Evolutionary conservation across 2,888 invertebrate species (phyloP).

Genomic region (Piscicola geometra): DNA sequence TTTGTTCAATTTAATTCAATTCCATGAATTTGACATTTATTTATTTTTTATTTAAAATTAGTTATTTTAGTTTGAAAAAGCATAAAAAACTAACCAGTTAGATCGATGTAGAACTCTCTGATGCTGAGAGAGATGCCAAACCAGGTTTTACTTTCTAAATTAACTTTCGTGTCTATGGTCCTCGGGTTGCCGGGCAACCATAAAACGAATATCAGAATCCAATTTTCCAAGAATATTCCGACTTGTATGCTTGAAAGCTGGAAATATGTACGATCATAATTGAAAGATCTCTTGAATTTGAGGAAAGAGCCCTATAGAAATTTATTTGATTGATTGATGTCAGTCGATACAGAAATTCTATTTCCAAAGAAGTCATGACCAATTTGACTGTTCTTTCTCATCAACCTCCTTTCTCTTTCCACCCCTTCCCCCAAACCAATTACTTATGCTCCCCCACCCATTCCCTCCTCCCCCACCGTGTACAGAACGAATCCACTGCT

Average conservation of each 20-base stretch:
- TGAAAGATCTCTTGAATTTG: too few relatives aligned
- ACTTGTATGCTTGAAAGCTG: background rate
- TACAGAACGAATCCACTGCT: slow-evolving; percentile 48
- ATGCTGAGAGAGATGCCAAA: background rate
- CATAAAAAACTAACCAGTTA: slow-evolving; percentile 15
- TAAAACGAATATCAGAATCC: slow-evolving; percentile 13
- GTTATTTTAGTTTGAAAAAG: background rate
- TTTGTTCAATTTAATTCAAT: too few relatives aligned
- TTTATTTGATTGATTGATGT: too few relatives aligned
- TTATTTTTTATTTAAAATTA: background rate
- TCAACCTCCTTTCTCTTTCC: too few relatives aligned
- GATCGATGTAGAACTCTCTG: background rate
- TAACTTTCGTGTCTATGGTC: background rate
- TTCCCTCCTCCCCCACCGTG: slow-evolving; percentile 46
- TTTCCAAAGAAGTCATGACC: too few relatives aligned
- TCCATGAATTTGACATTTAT: too few relatives aligned
- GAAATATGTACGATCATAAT: too few relatives aligned
- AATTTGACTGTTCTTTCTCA: too few relatives aligned
- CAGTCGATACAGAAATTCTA: too few relatives aligned
- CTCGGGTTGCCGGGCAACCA: background rate
- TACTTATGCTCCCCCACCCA: too few relatives aligned
- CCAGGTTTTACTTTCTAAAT: slow-evolving; percentile 13
- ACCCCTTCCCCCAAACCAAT: too few relatives aligned
- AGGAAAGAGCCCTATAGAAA: too few relatives aligned
- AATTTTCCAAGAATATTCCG: slow-evolving; percentile 18